These are phyloP conservation scores for Drosophila simulans DNA, from an alignment of 1,140 invertebrate species.

Conservation along the genomic window DNA sequence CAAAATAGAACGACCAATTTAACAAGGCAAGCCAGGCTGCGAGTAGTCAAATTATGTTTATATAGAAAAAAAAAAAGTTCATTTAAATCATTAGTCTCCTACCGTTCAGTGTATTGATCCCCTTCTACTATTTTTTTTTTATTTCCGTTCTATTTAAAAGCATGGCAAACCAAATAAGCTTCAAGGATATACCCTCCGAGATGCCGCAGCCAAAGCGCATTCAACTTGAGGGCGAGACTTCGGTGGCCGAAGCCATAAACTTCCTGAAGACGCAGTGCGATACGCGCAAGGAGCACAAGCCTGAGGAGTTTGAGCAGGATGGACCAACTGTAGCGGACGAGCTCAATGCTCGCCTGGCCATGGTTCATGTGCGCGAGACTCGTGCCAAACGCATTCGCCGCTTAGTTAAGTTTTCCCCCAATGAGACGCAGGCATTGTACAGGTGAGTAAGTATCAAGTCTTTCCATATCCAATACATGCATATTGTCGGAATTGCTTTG, in stretches of 20 bases:
- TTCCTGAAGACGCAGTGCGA: slow-evolving; percentile 31
- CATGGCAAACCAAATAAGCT: slow-evolving; percentile 57
- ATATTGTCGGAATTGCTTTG: no score
- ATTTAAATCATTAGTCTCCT: slow-evolving; percentile 7
- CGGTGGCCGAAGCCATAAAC: slow-evolving; percentile 48
- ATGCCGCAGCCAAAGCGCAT: slow-evolving; percentile 29
- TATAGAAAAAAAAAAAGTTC: not conserved
- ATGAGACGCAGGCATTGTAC: slow-evolving; percentile 53
- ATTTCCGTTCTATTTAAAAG: slow-evolving; percentile 6
- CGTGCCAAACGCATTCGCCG: slow-evolving; percentile 59
- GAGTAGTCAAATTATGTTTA: not conserved
- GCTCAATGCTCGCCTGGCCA: slow-evolving; percentile 58
- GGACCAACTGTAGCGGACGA: slow-evolving; percentile 66
- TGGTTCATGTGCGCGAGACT: slow-evolving; percentile 63
- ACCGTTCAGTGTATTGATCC: slow-evolving; percentile 5
- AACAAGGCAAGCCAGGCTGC: slow-evolving; percentile 19
- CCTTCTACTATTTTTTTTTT: slow-evolving; percentile 17
- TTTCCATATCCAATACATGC: not conserved
- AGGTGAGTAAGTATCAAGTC: slow-evolving; percentile 17
- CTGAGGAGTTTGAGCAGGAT: slow-evolving; percentile 12
- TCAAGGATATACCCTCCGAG: slow-evolving; percentile 46
- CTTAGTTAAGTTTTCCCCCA: slow-evolving; percentile 54
- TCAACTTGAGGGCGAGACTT: slow-evolving; percentile 29
- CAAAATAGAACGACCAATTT: not conserved
- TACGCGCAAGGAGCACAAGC: not conserved